Conservation (phyloP, 2,113 vertebrate genomes). For the Podiceps cristatus region DNA sequence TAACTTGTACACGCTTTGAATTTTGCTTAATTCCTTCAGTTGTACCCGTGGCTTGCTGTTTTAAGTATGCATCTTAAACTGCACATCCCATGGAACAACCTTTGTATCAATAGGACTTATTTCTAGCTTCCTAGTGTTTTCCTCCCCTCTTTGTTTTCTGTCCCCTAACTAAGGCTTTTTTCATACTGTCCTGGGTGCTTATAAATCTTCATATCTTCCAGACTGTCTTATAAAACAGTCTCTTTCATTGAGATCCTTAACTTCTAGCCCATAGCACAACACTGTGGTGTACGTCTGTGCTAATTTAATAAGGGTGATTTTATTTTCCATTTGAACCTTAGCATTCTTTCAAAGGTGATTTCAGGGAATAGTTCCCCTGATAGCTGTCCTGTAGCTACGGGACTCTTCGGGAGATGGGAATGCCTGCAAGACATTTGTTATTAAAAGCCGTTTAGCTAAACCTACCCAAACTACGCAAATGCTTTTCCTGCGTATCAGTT, state of each 20-base stretch:
- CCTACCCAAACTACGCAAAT: accelerated
- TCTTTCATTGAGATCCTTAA: neutral
- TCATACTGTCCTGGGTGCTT: neutral
- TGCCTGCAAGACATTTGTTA: neutral
- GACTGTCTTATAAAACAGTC: neutral
- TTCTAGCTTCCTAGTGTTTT: neutral
- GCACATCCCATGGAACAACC: neutral
- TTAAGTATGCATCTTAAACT: neutral
- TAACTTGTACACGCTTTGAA: neutral
- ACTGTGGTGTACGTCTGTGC: accelerated
- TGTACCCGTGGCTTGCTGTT: neutral
- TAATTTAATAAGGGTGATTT: neutral
- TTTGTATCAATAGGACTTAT: neutral
- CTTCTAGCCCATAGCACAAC: neutral
- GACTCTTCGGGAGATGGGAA: neutral
- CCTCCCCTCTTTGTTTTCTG: neutral
- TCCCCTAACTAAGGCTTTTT: neutral
- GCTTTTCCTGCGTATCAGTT: neutral
- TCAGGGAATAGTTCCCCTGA: neutral
- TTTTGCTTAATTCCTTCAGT: neutral
- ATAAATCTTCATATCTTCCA: neutral
- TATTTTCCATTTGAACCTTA: neutral
- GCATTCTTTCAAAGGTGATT: neutral
- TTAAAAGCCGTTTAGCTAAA: neutral
- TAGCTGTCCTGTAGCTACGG: neutral